Evolutionary conservation across 2,113 vertebrate genomes (phyloP), one percentile per base, ranked within the genome.

Genomic region (Rhombomys opimus): DNA sequence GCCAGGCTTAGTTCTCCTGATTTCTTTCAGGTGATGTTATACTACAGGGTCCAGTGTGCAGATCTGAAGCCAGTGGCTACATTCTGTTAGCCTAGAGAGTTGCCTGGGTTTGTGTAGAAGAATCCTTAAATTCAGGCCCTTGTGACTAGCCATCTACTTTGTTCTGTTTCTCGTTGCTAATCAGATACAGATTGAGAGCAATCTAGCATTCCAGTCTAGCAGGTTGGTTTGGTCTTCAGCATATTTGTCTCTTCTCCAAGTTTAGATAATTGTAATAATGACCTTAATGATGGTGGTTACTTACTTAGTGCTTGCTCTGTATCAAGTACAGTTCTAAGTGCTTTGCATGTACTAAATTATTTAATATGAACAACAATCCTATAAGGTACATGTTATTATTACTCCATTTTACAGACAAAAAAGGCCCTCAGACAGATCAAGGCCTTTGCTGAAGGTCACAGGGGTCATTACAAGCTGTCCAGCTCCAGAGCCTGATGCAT

Each of bases 181-280:
- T 89, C 82, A 80, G 65, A 76, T 77, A 94, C 0, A 50, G 57
- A 87, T 78, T 65, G 32, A 67, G 67, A 27, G 87, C 11, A 57
- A 22, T 75, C 80, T 92, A n/a, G 52, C 38, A 13, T 72, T 91
- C 89, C 78, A 90, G 38, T 86, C 89, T 82, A 86, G 91, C 82
- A 89, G 14, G 75, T 90, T 92, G 81, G 30, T 94, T 95, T 93
- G n/a, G 75, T 93, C 89, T 92, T 91, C 85, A 32, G 75, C 68
- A 82, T 57, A 73, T 23, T 96, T 68, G 35, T 92, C 61, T 93
- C 92, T 93, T 93, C 63, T 96, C 68, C 67, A 96, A 84, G 75
- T 54, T 84, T 46, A 92, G 70, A 92, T 89, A 88, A 92, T 95
- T 65, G 41, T 81, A 95, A 68, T 76, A 88, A 77, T 93, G 63